A percentile compares a stretch with the other conserved stretches of the same genome.
phyloP scores from a whole-genome alignment of 2,797 vertebrate genomes.

The Rhadinocentrus ornatus region DNA sequence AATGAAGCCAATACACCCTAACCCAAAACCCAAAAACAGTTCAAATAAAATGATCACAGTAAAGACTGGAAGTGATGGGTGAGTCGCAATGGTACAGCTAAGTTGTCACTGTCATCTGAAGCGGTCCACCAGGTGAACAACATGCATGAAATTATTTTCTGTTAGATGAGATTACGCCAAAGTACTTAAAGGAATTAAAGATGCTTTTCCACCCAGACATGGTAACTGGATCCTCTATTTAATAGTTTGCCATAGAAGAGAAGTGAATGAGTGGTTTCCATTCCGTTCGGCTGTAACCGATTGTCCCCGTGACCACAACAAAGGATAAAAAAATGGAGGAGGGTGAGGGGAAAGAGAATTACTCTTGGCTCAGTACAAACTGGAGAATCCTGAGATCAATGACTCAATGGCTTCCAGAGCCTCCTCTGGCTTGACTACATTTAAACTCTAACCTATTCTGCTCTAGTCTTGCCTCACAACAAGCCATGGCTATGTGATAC shows the following conservation, averaged over 20 bases:
- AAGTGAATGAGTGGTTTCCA: slow-evolving; percentile 78
- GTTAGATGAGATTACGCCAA: slow-evolving; percentile 38
- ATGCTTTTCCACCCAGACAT: slow-evolving; percentile 63
- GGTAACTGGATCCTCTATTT: slow-evolving; percentile 80
- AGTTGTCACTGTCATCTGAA: slow-evolving; percentile 45
- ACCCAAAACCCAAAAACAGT: slow-evolving; percentile 43
- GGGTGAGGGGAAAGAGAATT: slow-evolving; percentile 66
- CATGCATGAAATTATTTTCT: slow-evolving; percentile 52
- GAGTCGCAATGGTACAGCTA: slow-evolving; percentile 36
- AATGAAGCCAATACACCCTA: slow-evolving; percentile 47
- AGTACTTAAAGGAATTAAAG: slow-evolving; percentile 53
- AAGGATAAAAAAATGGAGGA: slow-evolving; percentile 69
- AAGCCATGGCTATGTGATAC: slow-evolving; percentile 46
- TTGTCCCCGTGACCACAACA: slow-evolving; percentile 82
- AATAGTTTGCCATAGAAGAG: slow-evolving; percentile 75
- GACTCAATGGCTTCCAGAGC: slow-evolving; percentile 74
- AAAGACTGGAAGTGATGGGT: slow-evolving; percentile 39
- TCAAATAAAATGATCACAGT: slow-evolving; percentile 22
- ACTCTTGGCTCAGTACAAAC: slow-evolving; percentile 57
- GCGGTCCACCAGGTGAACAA: slow-evolving; percentile 41
- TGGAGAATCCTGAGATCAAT: slow-evolving; percentile 67
- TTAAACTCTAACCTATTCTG: slow-evolving; percentile 59
- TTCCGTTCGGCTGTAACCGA: slow-evolving; percentile 78
- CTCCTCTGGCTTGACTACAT: slow-evolving; percentile 51
- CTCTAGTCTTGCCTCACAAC: slow-evolving; percentile 39